These are phyloP conservation scores for Chorisops tibialis DNA, from an alignment of 2,888 invertebrate species.

Conservation along the genomic window DNA sequence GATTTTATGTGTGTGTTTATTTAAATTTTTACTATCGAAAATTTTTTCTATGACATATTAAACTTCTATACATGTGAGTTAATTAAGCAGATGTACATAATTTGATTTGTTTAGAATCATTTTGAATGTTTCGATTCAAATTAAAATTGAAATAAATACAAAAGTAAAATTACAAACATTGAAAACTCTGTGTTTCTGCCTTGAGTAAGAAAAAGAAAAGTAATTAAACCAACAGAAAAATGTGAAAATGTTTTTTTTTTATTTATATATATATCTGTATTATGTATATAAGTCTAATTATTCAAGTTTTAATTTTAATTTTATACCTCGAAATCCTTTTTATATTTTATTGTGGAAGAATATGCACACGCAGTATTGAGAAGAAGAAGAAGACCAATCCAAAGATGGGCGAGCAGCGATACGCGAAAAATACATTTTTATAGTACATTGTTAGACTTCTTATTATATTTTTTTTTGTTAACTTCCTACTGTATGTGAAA, in stretches of 20 bases:
- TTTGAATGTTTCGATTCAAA: too few species aligned
- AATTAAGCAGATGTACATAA: slow-evolving; percentile 12
- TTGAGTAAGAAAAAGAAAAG: neutral
- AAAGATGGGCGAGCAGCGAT: slow-evolving; percentile 46
- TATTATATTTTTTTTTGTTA: slow-evolving; percentile 25
- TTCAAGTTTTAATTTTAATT: slow-evolving; percentile 11
- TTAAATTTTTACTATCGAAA: too few species aligned
- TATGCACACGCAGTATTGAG: slow-evolving; percentile 35
- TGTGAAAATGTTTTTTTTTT: neutral
- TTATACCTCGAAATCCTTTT: slow-evolving; percentile 53
- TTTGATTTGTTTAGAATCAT: neutral
- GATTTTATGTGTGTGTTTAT: too few species aligned
- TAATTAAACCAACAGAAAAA: neutral
- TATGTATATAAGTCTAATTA: slow-evolving; percentile 15
- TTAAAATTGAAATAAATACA: too few species aligned
- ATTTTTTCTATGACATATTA: too few species aligned
- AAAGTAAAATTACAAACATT: too few species aligned
- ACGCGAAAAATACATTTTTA: slow-evolving; percentile 43
- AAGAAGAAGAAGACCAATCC: slow-evolving; percentile 44
- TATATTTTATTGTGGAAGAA: slow-evolving; percentile 28
- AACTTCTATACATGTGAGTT: neutral
- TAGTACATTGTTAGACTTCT: slow-evolving; percentile 23
- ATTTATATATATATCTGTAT: too few species aligned
- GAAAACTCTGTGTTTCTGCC: too few species aligned
- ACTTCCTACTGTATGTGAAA: slow-evolving; percentile 29